Evolutionary conservation across 2,888 invertebrate genomes (phyloP).

Genomic region (Yponomeuta malinellus): DNA sequence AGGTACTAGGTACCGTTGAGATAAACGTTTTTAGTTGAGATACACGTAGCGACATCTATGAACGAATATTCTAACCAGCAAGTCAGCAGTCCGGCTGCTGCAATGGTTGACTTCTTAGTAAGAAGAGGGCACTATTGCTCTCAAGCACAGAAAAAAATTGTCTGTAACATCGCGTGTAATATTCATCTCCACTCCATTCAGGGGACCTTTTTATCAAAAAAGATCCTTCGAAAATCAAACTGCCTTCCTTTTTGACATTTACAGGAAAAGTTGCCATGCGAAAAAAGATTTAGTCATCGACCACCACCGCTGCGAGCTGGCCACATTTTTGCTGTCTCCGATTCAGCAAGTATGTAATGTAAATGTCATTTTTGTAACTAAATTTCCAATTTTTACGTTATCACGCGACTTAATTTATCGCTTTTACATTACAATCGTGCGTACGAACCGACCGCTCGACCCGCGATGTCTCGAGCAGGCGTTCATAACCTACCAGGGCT

Average conservation of each 20-base stretch:
- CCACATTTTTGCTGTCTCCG: conserved; percentile 68
- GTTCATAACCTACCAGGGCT: conserved; percentile 52
- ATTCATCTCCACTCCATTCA: too few relatives aligned
- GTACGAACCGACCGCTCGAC: conserved; percentile 25
- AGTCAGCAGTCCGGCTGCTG: too few relatives aligned
- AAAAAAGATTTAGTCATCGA: background rate
- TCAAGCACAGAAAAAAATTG: too few relatives aligned
- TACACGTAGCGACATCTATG: too few relatives aligned
- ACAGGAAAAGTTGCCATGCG: background rate
- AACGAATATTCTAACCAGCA: too few relatives aligned
- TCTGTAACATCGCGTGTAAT: too few relatives aligned
- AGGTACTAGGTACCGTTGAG: too few relatives aligned
- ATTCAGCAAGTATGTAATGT: conserved; percentile 76
- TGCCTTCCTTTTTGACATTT: background rate
- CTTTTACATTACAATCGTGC: conserved; percentile 28
- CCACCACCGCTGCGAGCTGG: conserved; percentile 40
- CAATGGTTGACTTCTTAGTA: too few relatives aligned
- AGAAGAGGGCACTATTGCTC: too few relatives aligned
- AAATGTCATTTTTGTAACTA: conserved; percentile 69
- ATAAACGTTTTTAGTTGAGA: too few relatives aligned
- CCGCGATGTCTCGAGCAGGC: conserved; percentile 39
- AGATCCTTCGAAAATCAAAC: too few relatives aligned
- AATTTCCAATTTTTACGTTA: conserved; percentile 44
- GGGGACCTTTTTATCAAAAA: too few relatives aligned
- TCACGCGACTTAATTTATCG: conserved; percentile 25